Evolutionary conservation across 2,888 invertebrate genomes (phyloP).

Genomic region (Lithophane semibrunnea): DNA sequence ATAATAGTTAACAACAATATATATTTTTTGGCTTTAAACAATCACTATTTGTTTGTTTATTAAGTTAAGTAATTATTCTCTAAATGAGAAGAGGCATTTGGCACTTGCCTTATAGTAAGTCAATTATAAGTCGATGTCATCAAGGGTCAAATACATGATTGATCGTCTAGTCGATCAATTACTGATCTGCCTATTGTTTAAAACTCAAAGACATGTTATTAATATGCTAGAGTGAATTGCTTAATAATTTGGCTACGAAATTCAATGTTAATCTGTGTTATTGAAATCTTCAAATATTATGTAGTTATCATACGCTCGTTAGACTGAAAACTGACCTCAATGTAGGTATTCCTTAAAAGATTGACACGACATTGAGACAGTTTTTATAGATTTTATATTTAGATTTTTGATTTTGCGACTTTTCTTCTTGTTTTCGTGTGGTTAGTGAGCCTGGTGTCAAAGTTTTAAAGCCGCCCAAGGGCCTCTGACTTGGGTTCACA

Average conservation of each 20-base stretch:
- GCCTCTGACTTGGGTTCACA: no score
- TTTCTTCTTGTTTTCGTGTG: background rate
- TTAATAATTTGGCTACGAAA: background rate
- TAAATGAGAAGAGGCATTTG: background rate
- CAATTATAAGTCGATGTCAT: background rate
- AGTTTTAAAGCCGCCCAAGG: no score
- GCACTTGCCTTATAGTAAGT: background rate
- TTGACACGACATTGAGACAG: no score
- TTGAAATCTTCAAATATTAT: background rate
- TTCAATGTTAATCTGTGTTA: background rate
- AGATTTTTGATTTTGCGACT: background rate
- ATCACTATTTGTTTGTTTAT: background rate
- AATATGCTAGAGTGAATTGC: background rate
- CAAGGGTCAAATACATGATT: constrained; percentile 14
- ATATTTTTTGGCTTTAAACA: background rate
- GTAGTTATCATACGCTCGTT: background rate
- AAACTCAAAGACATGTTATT: constrained; percentile 14
- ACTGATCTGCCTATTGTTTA: constrained; percentile 15
- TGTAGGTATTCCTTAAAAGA: background rate
- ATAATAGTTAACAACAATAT: no score
- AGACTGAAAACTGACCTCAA: background rate
- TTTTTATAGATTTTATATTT: no score
- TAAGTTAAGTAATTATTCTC: no score
- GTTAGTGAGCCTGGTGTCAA: no score
- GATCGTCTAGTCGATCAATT: constrained; percentile 20